phyloP scores from a whole-genome alignment of 2,113 vertebrate genomes.

The Sardina pilchardus region DNA sequence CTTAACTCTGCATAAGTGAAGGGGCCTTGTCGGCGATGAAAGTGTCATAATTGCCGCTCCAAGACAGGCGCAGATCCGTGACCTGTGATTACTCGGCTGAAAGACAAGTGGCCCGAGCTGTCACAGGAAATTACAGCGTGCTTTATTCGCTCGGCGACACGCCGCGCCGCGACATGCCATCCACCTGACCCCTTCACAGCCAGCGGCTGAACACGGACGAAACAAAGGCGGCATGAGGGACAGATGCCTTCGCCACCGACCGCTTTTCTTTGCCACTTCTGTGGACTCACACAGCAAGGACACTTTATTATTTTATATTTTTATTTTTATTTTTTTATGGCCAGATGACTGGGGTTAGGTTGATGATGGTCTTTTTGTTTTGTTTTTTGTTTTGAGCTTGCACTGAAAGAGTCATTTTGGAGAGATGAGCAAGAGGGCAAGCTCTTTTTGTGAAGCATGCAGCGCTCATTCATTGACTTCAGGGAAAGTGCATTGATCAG shows the following conservation, averaged over 20 bases:
- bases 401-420: too few species aligned
- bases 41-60: slow-evolving; percentile 17
- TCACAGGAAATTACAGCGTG: slow-evolving; percentile 11
- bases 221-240: background rate
- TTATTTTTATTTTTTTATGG: background rate
- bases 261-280: background rate
- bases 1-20: background rate
- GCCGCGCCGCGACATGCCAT: too few species aligned
- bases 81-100: slow-evolving; percentile 6
- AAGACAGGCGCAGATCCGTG: slow-evolving; percentile 3
- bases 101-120: slow-evolving; percentile 9
- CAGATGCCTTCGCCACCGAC: too few species aligned
- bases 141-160: background rate
- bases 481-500: background rate
- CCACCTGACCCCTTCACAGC: background rate
- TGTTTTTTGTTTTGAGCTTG: background rate
- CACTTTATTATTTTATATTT: too few species aligned
- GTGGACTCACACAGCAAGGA: background rate
- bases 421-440: too few species aligned
- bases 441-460: background rate
- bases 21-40: background rate
- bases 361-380: background rate
- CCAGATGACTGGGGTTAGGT: too few species aligned
- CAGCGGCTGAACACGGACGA: background rate
- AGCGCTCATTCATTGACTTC: background rate